These are phyloP conservation scores for Dinocampus coccinellae DNA, from an alignment of 2,888 invertebrate species.

Conservation along the genomic window DNA sequence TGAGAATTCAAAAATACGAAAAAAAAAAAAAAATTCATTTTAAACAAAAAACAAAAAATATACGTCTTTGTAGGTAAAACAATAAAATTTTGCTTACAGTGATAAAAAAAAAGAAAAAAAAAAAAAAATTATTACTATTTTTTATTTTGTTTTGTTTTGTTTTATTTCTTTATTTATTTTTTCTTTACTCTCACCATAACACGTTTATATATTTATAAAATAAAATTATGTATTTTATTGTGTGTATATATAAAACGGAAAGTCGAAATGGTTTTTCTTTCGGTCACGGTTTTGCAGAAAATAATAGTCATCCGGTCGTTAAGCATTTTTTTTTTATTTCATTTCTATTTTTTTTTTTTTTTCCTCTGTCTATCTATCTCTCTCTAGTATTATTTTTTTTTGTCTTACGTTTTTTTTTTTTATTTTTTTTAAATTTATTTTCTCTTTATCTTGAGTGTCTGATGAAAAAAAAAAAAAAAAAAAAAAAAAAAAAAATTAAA, in stretches of 20 bases:
- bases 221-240: background rate
- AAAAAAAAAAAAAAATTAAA: no score
- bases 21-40: no score
- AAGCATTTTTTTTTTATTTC: constrained; percentile 7
- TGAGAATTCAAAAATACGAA: background rate
- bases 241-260: background rate
- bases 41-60: background rate
- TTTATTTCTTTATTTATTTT: no score
- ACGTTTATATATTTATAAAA: constrained; percentile 1
- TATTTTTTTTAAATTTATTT: no score
- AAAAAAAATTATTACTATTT: no score
- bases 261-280: constrained; percentile 19
- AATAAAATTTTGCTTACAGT: background rate
- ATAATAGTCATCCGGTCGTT: constrained; percentile 31
- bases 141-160: no score
- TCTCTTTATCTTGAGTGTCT: background rate
- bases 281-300: constrained; percentile 19
- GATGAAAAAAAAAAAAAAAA: no score
- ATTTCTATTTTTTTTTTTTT: no score
- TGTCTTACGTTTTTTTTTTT: no score
- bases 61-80: background rate
- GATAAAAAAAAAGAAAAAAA: no score
- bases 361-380: no score
- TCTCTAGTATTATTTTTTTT: no score
- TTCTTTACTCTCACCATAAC: background rate